Percentiles rank a stretch among this genome's conserved stretches.
Conservation (phyloP, 1,140 invertebrate species). For the Conus betulinus region DNA sequence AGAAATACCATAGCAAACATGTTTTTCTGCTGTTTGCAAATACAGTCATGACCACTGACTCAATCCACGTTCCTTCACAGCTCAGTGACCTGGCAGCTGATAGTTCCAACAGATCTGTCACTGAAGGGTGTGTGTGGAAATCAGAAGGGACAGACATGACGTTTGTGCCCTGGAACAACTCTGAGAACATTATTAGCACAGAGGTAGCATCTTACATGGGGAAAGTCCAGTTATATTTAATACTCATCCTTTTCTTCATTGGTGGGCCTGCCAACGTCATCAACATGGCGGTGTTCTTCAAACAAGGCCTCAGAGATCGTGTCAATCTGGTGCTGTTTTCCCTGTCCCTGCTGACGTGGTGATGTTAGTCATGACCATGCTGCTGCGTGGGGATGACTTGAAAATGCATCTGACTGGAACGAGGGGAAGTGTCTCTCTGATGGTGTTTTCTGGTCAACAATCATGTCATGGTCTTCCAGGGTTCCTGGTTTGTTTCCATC, state of each 20-base stretch:
- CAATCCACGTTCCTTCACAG: too few species aligned
- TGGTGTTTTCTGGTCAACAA: not conserved
- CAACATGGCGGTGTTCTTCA: constrained; percentile 2
- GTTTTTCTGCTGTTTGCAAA: too few species aligned
- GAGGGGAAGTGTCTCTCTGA: not conserved
- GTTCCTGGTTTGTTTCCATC: not conserved
- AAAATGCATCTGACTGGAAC: not conserved
- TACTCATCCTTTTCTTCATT: not conserved
- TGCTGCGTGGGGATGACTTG: not conserved
- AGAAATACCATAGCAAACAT: too few species aligned
- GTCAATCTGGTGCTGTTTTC: constrained; percentile 1
- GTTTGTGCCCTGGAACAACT: not conserved
- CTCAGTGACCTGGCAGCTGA: too few species aligned
- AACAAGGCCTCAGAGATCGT: not conserved
- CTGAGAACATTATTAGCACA: not conserved
- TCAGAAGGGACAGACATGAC: not conserved
- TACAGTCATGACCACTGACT: too few species aligned
- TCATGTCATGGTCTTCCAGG: not conserved
- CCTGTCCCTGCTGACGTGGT: not conserved
- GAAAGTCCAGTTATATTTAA: not conserved
- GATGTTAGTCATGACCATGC: not conserved
- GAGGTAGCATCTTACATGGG: not conserved
- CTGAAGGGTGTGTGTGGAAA: not conserved
- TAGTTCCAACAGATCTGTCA: not conserved
- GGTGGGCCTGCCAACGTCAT: not conserved